phyloP scores from a whole-genome alignment of 2,113 vertebrate species.

The Plestiodon gilberti region DNA sequence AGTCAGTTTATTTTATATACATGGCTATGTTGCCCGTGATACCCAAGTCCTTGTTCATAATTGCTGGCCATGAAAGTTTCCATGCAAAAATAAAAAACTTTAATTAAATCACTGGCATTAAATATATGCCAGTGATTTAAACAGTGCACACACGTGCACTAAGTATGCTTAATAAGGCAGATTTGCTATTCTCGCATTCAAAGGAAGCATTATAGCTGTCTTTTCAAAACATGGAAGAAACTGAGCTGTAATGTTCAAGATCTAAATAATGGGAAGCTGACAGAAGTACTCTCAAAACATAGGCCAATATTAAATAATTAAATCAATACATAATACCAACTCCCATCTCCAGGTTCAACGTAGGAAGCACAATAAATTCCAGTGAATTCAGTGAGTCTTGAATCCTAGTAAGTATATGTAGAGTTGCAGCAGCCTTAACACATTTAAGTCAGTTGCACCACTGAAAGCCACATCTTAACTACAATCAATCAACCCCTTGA shows the following conservation, averaged over 20 bases:
- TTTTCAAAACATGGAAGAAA: not conserved
- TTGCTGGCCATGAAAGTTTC: too few relatives aligned
- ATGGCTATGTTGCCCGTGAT: too few relatives aligned
- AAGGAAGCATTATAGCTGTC: not conserved
- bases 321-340: not conserved
- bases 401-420: not conserved
- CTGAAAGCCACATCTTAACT: not conserved
- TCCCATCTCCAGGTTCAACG: not conserved
- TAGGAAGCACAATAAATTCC: not conserved
- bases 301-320: constrained; percentile 4
- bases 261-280: not conserved
- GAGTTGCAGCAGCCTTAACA: not conserved
- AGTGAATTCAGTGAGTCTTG: not conserved
- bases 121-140: too few relatives aligned
- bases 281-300: not conserved
- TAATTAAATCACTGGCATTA: too few relatives aligned
- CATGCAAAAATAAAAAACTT: too few relatives aligned
- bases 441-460: not conserved
- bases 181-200: not conserved
- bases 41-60: too few relatives aligned
- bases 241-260: not conserved
- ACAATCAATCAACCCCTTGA: not conserved
- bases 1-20: too few relatives aligned
- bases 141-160: too few relatives aligned
- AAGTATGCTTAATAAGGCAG: not conserved